Percentiles rank a stretch among this genome's conserved stretches.
phyloP scores from a whole-genome alignment of 2,797 vertebrate species.

The Typhlichthys eigenmanni region DNA sequence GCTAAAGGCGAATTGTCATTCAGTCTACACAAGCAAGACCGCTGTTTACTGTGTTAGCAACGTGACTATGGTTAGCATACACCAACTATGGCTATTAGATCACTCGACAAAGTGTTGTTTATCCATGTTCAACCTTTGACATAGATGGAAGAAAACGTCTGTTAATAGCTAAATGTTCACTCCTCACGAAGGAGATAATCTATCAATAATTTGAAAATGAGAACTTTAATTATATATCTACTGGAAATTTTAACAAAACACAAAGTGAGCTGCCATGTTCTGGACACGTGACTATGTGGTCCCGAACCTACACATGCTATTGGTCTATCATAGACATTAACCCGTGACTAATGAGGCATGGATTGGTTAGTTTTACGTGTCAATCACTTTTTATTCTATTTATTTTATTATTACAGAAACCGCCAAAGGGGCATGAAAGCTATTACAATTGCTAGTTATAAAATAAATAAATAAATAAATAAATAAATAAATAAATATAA shows the following conservation, averaged over 20 bases:
- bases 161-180: neutral
- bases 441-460: too few relatives aligned
- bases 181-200: fast-evolving
- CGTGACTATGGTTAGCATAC: slow-evolving; percentile 8
- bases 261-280: slow-evolving; percentile 27
- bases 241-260: slow-evolving; percentile 20
- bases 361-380: slow-evolving; percentile 45
- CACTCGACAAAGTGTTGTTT: neutral
- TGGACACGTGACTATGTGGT: slow-evolving; percentile 5
- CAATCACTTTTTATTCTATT: neutral
- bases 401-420: too few relatives aligned
- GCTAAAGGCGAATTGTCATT: neutral
- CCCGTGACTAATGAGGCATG: neutral
- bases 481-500: too few relatives aligned
- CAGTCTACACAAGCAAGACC: neutral
- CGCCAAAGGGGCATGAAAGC: too few relatives aligned
- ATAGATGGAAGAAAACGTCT: fast-evolving
- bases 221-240: neutral
- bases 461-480: too few relatives aligned
- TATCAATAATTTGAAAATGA: neutral
- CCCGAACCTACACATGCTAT: slow-evolving; percentile 43
- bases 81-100: slow-evolving; percentile 17
- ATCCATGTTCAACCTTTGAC: neutral
- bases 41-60: slow-evolving; percentile 38
- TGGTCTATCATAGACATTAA: slow-evolving; percentile 35